These are phyloP conservation scores for Cantharis nigra DNA, from an alignment of 2,888 invertebrate genomes.

Conservation along the genomic window DNA sequence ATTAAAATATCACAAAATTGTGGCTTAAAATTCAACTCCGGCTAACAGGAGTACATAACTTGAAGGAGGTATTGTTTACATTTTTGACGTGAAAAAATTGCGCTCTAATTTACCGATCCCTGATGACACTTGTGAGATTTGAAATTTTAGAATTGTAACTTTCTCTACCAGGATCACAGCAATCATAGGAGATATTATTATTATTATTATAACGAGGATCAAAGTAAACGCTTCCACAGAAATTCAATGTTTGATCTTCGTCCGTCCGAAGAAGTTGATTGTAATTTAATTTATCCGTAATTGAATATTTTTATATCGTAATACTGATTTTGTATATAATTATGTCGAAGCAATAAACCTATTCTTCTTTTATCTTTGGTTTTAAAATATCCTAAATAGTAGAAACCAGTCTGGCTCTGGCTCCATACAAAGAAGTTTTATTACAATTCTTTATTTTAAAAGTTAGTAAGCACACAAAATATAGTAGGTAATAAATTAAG, in stretches of 20 bases:
- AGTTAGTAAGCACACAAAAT: not conserved
- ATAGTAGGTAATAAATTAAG: not conserved
- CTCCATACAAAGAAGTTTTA: no score
- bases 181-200: no score
- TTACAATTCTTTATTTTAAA: not conserved
- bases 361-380: no score
- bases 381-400: no score
- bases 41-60: not conserved
- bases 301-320: no score
- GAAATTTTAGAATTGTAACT: not conserved
- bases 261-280: conserved; percentile 45
- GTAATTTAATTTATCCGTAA: no score
- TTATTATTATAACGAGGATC: no score
- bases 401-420: no score
- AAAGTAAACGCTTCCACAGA: no score
- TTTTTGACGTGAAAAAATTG: not conserved
- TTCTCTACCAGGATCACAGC: not conserved
- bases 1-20: not conserved
- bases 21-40: not conserved
- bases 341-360: no score
- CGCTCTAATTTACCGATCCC: not conserved
- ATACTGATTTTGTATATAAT: no score
- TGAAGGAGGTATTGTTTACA: not conserved
- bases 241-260: no score
- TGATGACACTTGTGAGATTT: not conserved